Evolutionary conservation across 1,140 invertebrate genomes (phyloP), one percentile per base, ranked within the genome.

Genomic region (Ruditapes philippinarum): DNA sequence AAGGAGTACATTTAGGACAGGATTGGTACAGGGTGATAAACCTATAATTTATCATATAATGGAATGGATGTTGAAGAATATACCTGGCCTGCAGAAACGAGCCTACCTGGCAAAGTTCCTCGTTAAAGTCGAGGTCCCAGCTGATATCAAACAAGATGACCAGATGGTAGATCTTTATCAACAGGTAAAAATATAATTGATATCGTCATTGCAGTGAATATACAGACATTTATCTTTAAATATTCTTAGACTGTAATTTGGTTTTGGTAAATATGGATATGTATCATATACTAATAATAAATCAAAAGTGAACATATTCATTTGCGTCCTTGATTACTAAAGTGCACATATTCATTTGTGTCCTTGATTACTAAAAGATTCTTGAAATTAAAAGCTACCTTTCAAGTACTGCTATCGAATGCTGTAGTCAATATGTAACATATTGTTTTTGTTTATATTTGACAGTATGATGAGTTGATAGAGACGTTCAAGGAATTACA

Each of bases 401-500:
- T n/a, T n/a, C n/a, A n/a, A n/a, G n/a, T n/a, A n/a, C n/a, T n/a
- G n/a, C n/a, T n/a, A n/a, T n/a, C n/a, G n/a, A n/a, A n/a, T n/a
- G n/a, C n/a, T n/a, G n/a, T n/a, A n/a, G n/a, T n/a, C n/a, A n/a
- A n/a, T n/a, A n/a, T n/a, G n/a, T n/a, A n/a, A n/a, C n/a, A n/a
- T n/a, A n/a, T n/a, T n/a, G n/a, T n/a, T n/a, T 45, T 45, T 83
- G 51, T 49, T 51, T 22, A 80, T 91, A 90, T 25, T 86, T n/a
- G n/a, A n/a, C n/a, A 98, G 95, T 98, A 98, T 96, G 97, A 97
- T 86, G 96, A 96, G 90, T 94, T 98, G n/a, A 98, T 98, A 62
- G 97, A 98, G 88, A 97, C 98, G 92, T 98, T 98, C 95, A 98
- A 98, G 96, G 96, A 97, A 4, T 96, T 97, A 1, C 98, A 98